These are phyloP conservation scores for Aporophyla lueneburgensis DNA, from an alignment of 2,888 invertebrate genomes.

Conservation along the genomic window DNA sequence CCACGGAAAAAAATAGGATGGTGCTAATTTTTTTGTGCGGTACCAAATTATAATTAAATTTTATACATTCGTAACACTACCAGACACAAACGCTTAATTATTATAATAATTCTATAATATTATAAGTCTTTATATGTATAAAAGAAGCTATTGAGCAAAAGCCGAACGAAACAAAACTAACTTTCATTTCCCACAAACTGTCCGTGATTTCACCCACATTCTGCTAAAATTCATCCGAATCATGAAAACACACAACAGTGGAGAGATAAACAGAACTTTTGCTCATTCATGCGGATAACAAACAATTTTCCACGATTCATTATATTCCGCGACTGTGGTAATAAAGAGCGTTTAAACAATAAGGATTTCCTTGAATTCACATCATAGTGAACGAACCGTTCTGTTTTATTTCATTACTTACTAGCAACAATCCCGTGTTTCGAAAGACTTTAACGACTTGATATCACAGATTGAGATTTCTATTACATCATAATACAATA, in stretches of 20 bases:
- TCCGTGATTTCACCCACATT: neutral
- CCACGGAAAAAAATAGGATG: too few species aligned
- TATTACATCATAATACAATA: too few species aligned
- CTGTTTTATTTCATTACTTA: constrained; percentile 26
- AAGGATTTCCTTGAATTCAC: constrained; percentile 20
- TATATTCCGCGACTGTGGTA: neutral
- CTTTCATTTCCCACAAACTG: constrained; percentile 7
- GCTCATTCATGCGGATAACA: neutral
- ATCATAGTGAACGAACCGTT: neutral
- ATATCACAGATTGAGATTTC: too few species aligned
- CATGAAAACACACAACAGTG: constrained; percentile 6
- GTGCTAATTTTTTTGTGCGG: too few species aligned
- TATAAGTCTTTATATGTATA: neutral
- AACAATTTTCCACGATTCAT: neutral
- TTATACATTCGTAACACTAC: neutral
- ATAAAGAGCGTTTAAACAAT: neutral
- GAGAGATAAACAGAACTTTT: neutral
- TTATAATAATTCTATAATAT: neutral
- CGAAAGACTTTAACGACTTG: too few species aligned
- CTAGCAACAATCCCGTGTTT: neutral
- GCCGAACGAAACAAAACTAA: neutral
- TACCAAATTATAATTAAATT: neutral
- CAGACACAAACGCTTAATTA: neutral
- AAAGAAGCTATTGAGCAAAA: neutral
- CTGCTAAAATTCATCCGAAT: neutral